Evolutionary conservation across 2,113 vertebrate species (phyloP).

Genomic region (Mus pahari): DNA sequence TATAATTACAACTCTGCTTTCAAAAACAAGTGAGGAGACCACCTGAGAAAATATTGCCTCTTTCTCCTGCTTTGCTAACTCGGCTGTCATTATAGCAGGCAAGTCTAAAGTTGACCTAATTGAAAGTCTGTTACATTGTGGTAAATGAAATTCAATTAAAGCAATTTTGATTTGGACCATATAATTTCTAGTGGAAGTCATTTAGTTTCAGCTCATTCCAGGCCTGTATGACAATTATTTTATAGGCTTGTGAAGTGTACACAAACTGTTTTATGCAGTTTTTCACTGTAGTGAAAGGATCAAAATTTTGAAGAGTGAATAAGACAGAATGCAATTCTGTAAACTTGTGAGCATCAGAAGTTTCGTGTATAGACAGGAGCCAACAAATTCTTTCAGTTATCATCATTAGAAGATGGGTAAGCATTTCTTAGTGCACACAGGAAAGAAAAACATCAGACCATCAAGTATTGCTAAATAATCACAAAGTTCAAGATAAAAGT

Average conservation of each 20-base stretch:
- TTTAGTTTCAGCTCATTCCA: not conserved
- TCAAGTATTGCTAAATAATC: not conserved
- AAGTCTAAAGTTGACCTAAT: not conserved
- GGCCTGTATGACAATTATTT: not conserved
- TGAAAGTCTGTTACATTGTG: constrained; percentile 36
- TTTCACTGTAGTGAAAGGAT: not conserved
- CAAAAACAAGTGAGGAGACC: not conserved
- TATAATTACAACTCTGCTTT: not conserved
- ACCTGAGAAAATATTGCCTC: constrained; percentile 2
- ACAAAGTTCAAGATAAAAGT: not conserved
- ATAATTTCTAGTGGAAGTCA: not conserved
- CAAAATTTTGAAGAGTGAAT: not conserved
- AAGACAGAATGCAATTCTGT: not conserved
- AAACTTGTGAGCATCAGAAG: no score
- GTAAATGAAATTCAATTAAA: constrained; percentile 16
- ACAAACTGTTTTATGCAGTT: not conserved
- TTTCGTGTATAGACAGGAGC: not conserved
- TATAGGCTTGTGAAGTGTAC: not conserved
- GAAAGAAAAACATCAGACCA: not conserved
- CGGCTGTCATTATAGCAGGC: not conserved
- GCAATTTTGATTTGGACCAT: not conserved
- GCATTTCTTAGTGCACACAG: not conserved
- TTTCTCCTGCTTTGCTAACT: constrained; percentile 14
- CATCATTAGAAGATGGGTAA: not conserved
- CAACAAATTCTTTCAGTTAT: not conserved